phyloP scores from a whole-genome alignment of 2,797 vertebrate genomes.

The Vultur gryphus region DNA sequence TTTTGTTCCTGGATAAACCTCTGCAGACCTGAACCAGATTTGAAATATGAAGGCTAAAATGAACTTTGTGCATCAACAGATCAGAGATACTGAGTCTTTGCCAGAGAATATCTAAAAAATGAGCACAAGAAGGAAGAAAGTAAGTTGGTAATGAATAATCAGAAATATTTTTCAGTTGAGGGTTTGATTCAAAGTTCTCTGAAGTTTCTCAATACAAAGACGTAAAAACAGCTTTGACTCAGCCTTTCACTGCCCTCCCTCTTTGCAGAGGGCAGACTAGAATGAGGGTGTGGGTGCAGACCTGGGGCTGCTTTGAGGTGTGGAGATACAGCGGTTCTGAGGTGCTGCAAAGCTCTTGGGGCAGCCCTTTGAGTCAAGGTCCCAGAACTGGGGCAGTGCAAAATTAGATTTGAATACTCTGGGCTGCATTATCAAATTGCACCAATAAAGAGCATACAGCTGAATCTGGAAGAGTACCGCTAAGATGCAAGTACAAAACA shows the following conservation, averaged over 20 bases:
- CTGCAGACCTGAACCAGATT: not conserved
- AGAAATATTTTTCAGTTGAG: not conserved
- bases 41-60: not conserved
- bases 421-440: not conserved
- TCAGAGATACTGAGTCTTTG: not conserved
- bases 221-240: accelerated
- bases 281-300: not conserved
- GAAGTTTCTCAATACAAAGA: not conserved
- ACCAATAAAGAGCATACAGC: not conserved
- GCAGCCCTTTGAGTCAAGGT: not conserved
- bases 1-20: not conserved
- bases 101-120: not conserved
- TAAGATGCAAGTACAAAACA: not conserved
- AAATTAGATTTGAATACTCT: not conserved
- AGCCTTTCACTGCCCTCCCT: not conserved
- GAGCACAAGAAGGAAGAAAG: not conserved
- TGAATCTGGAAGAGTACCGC: not conserved
- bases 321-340: not conserved
- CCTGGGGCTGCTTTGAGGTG: not conserved
- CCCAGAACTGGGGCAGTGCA: not conserved
- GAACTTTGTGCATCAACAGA: not conserved
- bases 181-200: not conserved
- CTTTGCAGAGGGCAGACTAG: not conserved
- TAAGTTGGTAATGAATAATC: not conserved
- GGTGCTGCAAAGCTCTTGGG: not conserved